Evolutionary conservation across 2,797 vertebrate species (phyloP), one percentile per base, ranked within the genome.

Genomic region (Etheostoma perlongum): DNA sequence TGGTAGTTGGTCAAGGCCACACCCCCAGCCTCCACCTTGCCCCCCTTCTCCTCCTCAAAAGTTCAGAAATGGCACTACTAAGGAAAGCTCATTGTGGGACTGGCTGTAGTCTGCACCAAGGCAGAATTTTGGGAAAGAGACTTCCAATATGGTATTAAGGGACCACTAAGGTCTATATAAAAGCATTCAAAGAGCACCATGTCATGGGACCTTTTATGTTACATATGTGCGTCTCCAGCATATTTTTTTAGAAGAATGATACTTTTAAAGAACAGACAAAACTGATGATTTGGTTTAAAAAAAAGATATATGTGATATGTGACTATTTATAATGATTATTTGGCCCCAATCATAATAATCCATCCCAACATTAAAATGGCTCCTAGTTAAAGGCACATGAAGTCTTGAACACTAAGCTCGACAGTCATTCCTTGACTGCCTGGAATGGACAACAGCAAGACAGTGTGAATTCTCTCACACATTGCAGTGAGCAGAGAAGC

Each of bases 401-500:
- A 44, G 71, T 53, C 21, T 63, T 69, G 59, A 71, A 51, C 53
- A 60, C 42, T 40, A 14, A 23, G 44, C 60, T 78, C 19, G 2
- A 2, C 47, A 27, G 76, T 58, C 57, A 10, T 57, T 49, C 58
- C 51, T 52, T 46, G 63, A 53, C 73, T n/a, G 72, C 30, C 30
- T 58, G 73, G 68, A 67, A 69, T 62, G 66, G 84, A 85, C 62
- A 25, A 58, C 78, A 55, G 57, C 85, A 42, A 77, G 85, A 83
- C 82, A 0, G 88, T 93, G 82, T 84, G 93, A 93, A 91, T 85
- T 92, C 67, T 94, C 86, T 89, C 89, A 74, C 86, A 78, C 81
- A 14, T 61, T 27, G 49, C 81, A 69, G 81, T 63, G 58, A 55
- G 76, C 27, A 49, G 58, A 79, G 80, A 4, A 93, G 91, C 93